Conservation (phyloP, 1,140 invertebrate genomes). For the Batillaria attramentaria region DNA sequence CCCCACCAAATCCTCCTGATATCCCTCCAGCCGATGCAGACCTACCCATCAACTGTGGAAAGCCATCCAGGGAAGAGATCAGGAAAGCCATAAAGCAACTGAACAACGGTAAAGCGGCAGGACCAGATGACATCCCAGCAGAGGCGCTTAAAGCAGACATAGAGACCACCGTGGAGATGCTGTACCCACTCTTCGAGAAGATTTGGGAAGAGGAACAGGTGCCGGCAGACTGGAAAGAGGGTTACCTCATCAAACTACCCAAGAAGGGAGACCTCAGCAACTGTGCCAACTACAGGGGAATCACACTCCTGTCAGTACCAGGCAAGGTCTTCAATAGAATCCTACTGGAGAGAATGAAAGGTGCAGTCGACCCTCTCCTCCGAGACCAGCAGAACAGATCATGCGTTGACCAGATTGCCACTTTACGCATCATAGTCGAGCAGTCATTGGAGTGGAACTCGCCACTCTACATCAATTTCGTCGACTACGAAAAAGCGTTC, state of each 20-base stretch:
- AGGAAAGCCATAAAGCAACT: no score
- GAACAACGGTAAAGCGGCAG: no score
- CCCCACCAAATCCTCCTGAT: no score
- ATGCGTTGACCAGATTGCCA: slow-evolving; percentile 39
- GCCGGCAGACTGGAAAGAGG: slow-evolving; percentile 45
- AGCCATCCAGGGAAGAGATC: no score
- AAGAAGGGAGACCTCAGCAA: slow-evolving; percentile 54
- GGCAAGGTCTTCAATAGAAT: slow-evolving; percentile 44
- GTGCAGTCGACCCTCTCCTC: slow-evolving; percentile 30
- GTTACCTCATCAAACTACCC: slow-evolving; percentile 43
- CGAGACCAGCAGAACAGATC: slow-evolving; percentile 36
- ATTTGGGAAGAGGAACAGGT: slow-evolving; percentile 36
- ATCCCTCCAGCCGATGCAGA: no score
- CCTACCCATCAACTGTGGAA: no score
- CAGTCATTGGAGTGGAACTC: slow-evolving; percentile 36
- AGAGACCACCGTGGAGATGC: no score
- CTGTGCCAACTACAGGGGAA: slow-evolving; percentile 52
- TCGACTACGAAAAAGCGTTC: slow-evolving; percentile 47
- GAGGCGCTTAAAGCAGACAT: no score
- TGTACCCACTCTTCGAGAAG: no score
- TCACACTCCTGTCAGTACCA: slow-evolving; percentile 46
- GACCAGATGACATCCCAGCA: no score
- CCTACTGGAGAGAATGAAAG: slow-evolving; percentile 43
- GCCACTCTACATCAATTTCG: slow-evolving; percentile 37
- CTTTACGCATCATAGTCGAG: slow-evolving; percentile 43